Base-by-base conservation (phyloP, 1,140 invertebrate genomes). In the Apocrypta bakeri region DNA sequence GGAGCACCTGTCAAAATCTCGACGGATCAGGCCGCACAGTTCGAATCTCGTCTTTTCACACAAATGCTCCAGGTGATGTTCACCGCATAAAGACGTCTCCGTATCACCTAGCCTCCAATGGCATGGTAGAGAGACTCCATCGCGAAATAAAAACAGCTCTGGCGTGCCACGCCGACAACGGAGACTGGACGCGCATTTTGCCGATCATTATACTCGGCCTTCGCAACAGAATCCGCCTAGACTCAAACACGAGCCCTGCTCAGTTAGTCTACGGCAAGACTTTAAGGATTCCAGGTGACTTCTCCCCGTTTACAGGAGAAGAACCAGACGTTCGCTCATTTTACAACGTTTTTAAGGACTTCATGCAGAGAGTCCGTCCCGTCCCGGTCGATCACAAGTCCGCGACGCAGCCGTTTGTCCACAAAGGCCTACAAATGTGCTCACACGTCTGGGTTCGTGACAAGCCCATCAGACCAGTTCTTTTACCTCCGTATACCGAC, bases 51-150 rank as follows among this genome's bases (percentile, higher is more conserved):
- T n/a, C n/a, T n/a, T n/a, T n/a, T n/a, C n/a, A n/a, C n/a, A n/a
- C n/a, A n/a, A n/a, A n/a, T n/a, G n/a, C n/a, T n/a, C n/a, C n/a
- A n/a, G n/a, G n/a, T n/a, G n/a, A n/a, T n/a, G n/a, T 37, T 9
- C 3, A 37, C 33, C 33, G 33, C 33, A n/a, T n/a, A n/a, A n/a
- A n/a, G n/a, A 37, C 33, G 33, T 37, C 33, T 4, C 33, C 33
- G 33, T 37, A 37, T 9, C 33, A 37, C 9, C 90, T 90, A 12
- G 75, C 80, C 25, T 84, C 88, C 33, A 92, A 92, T 74, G 90
- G 91, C 0, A 87, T 91, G 84, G 85, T 92, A 4, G 91, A 93
- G 79, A 82, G 91, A 3, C 88, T 88, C 61, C 91, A 92, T 78
- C 83, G 91, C 0, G 83, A 85, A 12, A 77, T 92, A 89, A 37